Conservation (phyloP, 2,888 invertebrate genomes). For the Metellina segmentata region DNA sequence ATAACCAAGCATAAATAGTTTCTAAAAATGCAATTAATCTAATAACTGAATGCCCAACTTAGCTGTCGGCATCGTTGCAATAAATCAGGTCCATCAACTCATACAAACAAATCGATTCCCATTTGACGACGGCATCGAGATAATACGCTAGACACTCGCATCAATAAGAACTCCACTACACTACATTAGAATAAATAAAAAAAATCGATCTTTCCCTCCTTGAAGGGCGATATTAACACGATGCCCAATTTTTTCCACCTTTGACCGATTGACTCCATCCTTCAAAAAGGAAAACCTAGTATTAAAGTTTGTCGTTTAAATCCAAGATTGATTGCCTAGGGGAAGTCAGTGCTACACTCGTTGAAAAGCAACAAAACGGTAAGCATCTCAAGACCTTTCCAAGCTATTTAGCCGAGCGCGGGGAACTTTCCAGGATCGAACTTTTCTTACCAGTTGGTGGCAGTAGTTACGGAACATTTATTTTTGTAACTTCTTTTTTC, state of each 20-base stretch:
- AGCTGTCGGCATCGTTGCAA: too few species aligned
- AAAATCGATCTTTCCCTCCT: background rate
- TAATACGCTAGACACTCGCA: too few species aligned
- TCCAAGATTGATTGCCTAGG: background rate
- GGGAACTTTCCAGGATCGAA: background rate
- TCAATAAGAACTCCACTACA: too few species aligned
- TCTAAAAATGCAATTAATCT: too few species aligned
- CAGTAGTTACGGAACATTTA: conserved; percentile 47
- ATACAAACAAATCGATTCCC: too few species aligned
- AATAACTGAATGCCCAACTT: too few species aligned
- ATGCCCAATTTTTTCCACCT: background rate
- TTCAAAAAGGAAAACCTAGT: background rate
- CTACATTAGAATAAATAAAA: background rate
- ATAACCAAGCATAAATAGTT: too few species aligned
- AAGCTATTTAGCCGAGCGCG: background rate
- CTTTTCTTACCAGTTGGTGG: background rate
- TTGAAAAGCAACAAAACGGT: too few species aligned
- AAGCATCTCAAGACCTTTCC: background rate
- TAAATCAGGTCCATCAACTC: too few species aligned
- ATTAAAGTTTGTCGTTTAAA: background rate
- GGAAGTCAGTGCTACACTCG: too few species aligned
- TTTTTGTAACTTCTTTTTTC: conserved; percentile 32
- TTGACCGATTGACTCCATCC: background rate
- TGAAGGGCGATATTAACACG: background rate
- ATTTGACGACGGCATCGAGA: too few species aligned